Conservation (phyloP, 2,113 vertebrate genomes). For the Symphodus melops region DNA sequence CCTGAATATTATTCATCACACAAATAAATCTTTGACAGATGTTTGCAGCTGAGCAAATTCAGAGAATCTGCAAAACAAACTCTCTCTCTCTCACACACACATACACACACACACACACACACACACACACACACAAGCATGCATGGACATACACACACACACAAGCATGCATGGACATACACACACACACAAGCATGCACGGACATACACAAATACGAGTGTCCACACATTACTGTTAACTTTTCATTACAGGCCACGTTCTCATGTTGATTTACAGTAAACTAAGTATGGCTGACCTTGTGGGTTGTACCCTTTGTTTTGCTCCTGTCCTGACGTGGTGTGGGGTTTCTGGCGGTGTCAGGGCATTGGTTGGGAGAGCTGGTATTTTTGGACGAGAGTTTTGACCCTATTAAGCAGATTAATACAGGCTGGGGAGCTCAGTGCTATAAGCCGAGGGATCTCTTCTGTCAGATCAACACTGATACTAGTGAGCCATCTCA, state of each 20-base stretch:
- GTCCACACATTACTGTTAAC: neutral
- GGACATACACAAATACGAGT: neutral
- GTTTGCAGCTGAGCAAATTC: slow-evolving; percentile 38
- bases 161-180: too few species aligned
- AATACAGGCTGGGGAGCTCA: slow-evolving; percentile 73
- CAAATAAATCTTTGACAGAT: slow-evolving; percentile 43
- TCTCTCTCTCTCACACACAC: neutral
- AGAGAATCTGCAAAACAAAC: slow-evolving; percentile 8
- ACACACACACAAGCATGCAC: too few species aligned
- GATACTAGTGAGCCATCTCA: slow-evolving; percentile 59
- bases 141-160: too few species aligned
- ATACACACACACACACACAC: too few species aligned
- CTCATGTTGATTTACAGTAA: neutral
- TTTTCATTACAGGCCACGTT: neutral
- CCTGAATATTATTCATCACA: slow-evolving; percentile 37
- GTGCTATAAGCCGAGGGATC: slow-evolving; percentile 77
- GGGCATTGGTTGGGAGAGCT: slow-evolving; percentile 36
- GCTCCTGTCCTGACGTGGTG: slow-evolving; percentile 9
- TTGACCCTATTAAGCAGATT: slow-evolving; percentile 81
- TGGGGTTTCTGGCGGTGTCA: slow-evolving; percentile 24
- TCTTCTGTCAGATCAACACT: slow-evolving; percentile 73
- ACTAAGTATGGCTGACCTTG: slow-evolving; percentile 13
- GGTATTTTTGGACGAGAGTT: slow-evolving; percentile 67
- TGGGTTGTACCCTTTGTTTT: slow-evolving; percentile 1
- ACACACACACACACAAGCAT: too few species aligned